Conservation (phyloP, 2,113 vertebrate species). For the Cercocebus atys region DNA sequence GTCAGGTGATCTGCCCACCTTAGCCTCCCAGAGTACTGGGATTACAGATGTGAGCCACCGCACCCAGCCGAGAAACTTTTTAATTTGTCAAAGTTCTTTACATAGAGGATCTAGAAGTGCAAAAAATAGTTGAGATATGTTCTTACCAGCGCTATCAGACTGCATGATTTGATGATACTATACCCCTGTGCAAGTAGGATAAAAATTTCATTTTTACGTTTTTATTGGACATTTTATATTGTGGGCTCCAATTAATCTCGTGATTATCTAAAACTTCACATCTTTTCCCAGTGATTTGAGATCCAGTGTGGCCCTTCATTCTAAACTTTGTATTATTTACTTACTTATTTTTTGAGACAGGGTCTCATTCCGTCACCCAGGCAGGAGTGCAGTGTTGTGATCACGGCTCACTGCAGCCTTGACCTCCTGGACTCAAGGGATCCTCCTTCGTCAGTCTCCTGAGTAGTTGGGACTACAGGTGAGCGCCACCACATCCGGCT, state of each 20-base stretch:
- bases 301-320: background rate
- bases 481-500: no score
- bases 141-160: background rate
- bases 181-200: background rate
- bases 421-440: no score
- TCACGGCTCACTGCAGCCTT: no score
- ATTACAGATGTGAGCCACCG: no score
- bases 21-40: no score
- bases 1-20: no score
- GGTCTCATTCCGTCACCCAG: no score
- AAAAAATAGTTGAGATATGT: background rate
- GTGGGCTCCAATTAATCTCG: background rate
- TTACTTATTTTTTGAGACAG: no score
- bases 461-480: no score
- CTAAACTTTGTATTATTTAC: background rate
- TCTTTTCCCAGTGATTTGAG: background rate
- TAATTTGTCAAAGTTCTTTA: conserved; percentile 4
- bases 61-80: background rate
- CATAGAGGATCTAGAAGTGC: background rate
- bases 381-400: no score
- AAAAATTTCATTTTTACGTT: background rate
- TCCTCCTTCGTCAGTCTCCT: no score
- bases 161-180: background rate
- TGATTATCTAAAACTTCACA: background rate
- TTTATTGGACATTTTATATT: background rate